Evolutionary conservation across 1,140 invertebrate species (phyloP).

Genomic region (Caenorhabditis inopinata): DNA sequence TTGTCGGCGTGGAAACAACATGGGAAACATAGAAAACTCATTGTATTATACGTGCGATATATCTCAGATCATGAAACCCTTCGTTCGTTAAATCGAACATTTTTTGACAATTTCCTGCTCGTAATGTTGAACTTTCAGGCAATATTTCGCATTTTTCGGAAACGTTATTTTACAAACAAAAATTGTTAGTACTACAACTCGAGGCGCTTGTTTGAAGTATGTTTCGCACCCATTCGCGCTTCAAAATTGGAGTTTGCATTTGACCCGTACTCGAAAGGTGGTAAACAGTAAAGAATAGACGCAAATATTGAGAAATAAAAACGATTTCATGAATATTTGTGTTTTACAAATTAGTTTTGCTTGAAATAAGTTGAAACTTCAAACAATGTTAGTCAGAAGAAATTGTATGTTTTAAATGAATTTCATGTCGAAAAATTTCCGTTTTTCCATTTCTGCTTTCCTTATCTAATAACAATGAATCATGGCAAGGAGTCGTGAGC

Average conservation of each 20-base stretch:
- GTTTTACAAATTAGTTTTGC: constrained; percentile 1
- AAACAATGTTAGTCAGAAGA: too few relatives aligned
- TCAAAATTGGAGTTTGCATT: background rate
- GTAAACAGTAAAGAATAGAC: constrained; percentile 19
- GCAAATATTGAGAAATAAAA: constrained; percentile 20
- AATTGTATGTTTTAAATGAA: too few relatives aligned
- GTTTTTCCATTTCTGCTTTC: background rate
- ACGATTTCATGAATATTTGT: constrained; percentile 15
- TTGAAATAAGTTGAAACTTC: too few relatives aligned
- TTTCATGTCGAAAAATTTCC: background rate
- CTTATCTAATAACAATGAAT: background rate
- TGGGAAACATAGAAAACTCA: too few relatives aligned
- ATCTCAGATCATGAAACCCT: too few relatives aligned
- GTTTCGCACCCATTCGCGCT: background rate
- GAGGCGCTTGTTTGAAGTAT: constrained; percentile 11
- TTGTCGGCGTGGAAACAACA: too few relatives aligned
- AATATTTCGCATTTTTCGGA: too few relatives aligned
- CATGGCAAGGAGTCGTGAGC: background rate
- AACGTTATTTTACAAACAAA: too few relatives aligned
- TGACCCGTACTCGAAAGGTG: background rate
- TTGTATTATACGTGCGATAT: too few relatives aligned
- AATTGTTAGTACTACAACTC: background rate
- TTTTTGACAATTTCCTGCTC: too few relatives aligned
- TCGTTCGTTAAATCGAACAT: too few relatives aligned
- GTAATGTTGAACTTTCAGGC: too few relatives aligned